phyloP scores from a whole-genome alignment of 2,113 vertebrate genomes.

The Scolopax mira region DNA sequence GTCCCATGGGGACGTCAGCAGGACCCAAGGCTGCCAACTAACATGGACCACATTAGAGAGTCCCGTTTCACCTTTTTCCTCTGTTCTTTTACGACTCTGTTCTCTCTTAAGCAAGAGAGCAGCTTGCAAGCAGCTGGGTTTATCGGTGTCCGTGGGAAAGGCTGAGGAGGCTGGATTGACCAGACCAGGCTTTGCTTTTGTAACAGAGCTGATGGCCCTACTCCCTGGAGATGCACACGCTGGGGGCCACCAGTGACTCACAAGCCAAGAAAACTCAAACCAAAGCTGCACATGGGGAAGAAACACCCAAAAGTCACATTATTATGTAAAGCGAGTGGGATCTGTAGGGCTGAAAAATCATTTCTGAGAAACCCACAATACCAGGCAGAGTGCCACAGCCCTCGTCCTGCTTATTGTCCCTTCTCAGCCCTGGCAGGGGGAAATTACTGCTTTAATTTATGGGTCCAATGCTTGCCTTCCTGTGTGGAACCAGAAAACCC shows the following conservation, averaged over 20 bases:
- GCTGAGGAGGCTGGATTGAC: neutral
- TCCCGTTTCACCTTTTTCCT: neutral
- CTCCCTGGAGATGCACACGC: neutral
- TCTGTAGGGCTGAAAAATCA: neutral
- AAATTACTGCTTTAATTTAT: neutral
- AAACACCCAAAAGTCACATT: neutral
- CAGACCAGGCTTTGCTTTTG: neutral
- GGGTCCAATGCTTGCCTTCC: neutral
- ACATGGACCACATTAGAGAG: accelerated
- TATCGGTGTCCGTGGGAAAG: neutral
- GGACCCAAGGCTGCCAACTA: neutral
- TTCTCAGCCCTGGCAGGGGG: neutral
- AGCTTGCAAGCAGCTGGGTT: neutral
- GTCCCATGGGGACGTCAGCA: neutral
- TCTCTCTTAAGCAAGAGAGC: neutral
- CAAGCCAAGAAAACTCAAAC: neutral
- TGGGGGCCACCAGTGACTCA: neutral
- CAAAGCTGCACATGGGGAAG: neutral
- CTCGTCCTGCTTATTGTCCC: neutral
- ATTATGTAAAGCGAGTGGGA: neutral
- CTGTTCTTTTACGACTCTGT: neutral
- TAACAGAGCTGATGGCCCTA: accelerated
- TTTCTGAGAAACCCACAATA: neutral
- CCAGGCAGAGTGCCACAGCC: neutral
- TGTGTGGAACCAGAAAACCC: accelerated